Conservation (phyloP, 2,888 invertebrate genomes). For the Lordiphosa andalusiaca region DNA sequence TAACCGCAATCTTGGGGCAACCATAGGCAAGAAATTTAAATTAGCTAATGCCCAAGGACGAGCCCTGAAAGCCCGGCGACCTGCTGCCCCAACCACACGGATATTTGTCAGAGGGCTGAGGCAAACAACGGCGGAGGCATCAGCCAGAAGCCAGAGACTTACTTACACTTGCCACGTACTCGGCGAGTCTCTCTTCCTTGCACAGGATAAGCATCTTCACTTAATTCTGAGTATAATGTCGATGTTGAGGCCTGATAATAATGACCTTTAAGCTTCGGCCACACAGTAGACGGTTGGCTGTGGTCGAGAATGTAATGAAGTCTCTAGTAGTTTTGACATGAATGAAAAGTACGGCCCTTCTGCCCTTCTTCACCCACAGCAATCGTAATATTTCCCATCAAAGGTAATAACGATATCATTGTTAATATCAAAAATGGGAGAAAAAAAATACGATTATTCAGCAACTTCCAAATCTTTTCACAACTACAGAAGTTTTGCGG, state of each 20-base stretch:
- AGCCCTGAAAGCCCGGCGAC: constrained; percentile 28
- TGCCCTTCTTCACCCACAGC: constrained; percentile 6
- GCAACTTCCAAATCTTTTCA: constrained; percentile 4
- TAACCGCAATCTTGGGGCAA: constrained; percentile 46
- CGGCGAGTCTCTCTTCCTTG: constrained; percentile 24
- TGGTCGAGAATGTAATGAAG: constrained; percentile 64
- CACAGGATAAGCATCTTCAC: constrained; percentile 69
- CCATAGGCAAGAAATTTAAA: constrained; percentile 57
- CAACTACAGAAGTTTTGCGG: constrained; percentile 5
- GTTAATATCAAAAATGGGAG: constrained; percentile 30
- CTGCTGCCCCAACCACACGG: constrained; percentile 43
- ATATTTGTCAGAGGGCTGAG: constrained; percentile 50
- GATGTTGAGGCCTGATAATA: constrained; percentile 66
- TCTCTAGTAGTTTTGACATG: constrained; percentile 20
- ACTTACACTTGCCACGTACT: constrained; percentile 56
- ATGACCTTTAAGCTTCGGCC: constrained; percentile 54
- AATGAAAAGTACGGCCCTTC: no score
- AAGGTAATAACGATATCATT: constrained; percentile 22
- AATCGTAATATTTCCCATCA: background rate
- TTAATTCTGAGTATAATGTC: constrained; percentile 71
- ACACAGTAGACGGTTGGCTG: constrained; percentile 12
- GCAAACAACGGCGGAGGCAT: constrained; percentile 17
- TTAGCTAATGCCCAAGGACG: constrained; percentile 56
- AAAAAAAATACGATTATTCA: constrained; percentile 2
- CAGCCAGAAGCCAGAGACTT: constrained; percentile 19